phyloP scores from a whole-genome alignment of 2,113 vertebrate species.

The Rhinopithecus roxellana region DNA sequence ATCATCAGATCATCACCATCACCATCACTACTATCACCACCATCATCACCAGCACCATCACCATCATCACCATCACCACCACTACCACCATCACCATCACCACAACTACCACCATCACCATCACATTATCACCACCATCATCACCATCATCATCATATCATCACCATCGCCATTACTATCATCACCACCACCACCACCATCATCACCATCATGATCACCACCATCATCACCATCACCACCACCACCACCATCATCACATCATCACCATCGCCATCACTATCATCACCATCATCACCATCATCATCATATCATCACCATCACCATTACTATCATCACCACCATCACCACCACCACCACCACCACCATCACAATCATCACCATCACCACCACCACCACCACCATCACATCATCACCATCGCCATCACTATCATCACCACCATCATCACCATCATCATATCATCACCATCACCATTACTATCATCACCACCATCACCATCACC shows the following conservation, averaged over 20 bases:
- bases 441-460: rapidly evolving
- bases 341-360: rapidly evolving
- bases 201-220: neutral
- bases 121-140: no score
- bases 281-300: rapidly evolving
- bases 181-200: rapidly evolving
- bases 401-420: rapidly evolving
- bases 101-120: rapidly evolving
- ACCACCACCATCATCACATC: rapidly evolving
- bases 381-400: rapidly evolving
- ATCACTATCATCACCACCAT: rapidly evolving
- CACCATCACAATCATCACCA: no score
- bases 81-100: rapidly evolving
- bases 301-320: rapidly evolving
- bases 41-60: rapidly evolving
- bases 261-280: rapidly evolving
- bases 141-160: rapidly evolving
- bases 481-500: rapidly evolving
- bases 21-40: rapidly evolving
- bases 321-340: rapidly evolving
- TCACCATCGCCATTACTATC: no score
- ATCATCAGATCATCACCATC: rapidly evolving
- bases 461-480: rapidly evolving
- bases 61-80: rapidly evolving
- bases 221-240: rapidly evolving